Conservation (phyloP, 2,797 vertebrate genomes). For the Enteromius trimaculatus region DNA sequence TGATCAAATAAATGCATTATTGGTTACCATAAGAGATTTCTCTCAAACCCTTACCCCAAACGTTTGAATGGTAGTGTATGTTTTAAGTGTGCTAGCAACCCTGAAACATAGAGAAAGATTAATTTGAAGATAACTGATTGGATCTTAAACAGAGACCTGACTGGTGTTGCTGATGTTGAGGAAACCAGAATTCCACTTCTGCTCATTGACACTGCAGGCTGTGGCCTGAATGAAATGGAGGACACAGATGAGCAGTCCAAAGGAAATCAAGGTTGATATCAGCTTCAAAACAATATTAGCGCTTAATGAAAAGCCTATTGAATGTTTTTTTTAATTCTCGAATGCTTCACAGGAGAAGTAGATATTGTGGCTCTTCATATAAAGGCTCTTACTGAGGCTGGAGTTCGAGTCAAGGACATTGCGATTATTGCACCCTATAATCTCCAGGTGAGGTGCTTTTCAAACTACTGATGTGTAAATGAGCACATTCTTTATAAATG, state of each 20-base stretch:
- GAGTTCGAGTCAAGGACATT: slow-evolving; percentile 86
- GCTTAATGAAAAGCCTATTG: not conserved
- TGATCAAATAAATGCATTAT: not conserved
- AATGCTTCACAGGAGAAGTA: slow-evolving; percentile 84
- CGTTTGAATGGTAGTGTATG: not conserved
- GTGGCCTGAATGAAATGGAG: slow-evolving; percentile 90
- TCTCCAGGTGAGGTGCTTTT: slow-evolving; percentile 84
- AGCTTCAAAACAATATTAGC: not conserved
- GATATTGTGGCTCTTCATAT: slow-evolving; percentile 87
- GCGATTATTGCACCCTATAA: slow-evolving; percentile 95
- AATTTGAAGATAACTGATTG: not conserved
- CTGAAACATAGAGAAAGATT: not conserved
- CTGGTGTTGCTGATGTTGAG: slow-evolving; percentile 80
- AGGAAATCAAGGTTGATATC: slow-evolving; percentile 85
- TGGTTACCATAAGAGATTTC: not conserved
- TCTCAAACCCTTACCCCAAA: not conserved
- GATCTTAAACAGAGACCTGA: slow-evolving; percentile 82
- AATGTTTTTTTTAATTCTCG: slow-evolving; percentile 3
- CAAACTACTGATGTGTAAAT: not conserved
- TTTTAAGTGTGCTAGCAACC: not conserved
- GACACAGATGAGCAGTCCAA: slow-evolving; percentile 90
- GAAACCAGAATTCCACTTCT: slow-evolving; percentile 86
- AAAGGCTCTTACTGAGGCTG: slow-evolving; percentile 86
- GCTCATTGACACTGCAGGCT: slow-evolving; percentile 92
- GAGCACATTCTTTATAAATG: not conserved